phyloP scores from a whole-genome alignment of 2,797 vertebrate genomes.

The Eulemur albifrons region DNA sequence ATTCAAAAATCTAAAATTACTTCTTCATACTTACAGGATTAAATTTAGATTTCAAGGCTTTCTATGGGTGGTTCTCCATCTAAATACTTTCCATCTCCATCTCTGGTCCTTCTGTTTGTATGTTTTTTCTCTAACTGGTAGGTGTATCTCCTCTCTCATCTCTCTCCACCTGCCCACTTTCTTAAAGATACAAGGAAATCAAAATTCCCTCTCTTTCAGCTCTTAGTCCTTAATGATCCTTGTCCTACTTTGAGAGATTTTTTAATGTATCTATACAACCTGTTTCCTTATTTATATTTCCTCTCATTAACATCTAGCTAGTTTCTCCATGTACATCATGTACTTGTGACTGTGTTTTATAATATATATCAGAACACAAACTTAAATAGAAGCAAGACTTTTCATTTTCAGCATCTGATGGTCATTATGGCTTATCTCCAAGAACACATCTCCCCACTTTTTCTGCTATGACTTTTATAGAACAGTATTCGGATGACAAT shows the following conservation, averaged over 20 bases:
- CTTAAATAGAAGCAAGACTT: background rate
- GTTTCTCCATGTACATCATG: background rate
- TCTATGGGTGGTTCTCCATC: background rate
- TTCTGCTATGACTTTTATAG: background rate
- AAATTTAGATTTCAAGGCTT: background rate
- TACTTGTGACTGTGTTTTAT: background rate
- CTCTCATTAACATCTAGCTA: background rate
- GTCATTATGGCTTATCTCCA: background rate
- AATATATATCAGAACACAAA: background rate
- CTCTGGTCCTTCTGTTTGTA: background rate
- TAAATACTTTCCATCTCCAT: background rate
- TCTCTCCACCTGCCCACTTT: background rate
- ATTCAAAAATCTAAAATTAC: background rate
- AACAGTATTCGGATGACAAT: background rate
- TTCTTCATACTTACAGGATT: background rate
- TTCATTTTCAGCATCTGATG: background rate
- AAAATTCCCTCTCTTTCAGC: background rate
- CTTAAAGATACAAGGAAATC: background rate
- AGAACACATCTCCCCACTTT: background rate
- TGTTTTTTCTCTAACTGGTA: background rate
- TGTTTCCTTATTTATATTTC: background rate
- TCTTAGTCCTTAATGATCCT: background rate
- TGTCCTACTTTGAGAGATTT: background rate
- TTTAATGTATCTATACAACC: background rate
- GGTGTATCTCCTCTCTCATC: background rate